Conservation (phyloP, 2,888 invertebrate species). For the Steinernema carpocapsae region DNA sequence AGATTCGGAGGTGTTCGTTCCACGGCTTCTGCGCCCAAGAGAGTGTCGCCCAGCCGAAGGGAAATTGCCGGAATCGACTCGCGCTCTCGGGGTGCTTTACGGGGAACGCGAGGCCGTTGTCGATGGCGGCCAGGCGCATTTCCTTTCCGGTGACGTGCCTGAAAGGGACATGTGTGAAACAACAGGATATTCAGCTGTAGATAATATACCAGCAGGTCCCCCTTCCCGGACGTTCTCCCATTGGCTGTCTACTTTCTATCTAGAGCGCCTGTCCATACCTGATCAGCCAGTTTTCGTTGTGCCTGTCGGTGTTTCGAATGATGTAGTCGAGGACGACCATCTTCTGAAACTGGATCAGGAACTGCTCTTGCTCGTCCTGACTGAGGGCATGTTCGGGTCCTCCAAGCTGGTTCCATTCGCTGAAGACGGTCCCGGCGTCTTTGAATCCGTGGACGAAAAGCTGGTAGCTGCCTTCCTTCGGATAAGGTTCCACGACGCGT, state of each 20-base stretch:
- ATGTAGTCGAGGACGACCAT: slow-evolving; percentile 66
- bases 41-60: slow-evolving; percentile 62
- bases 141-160: slow-evolving; percentile 59
- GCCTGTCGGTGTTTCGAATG: slow-evolving; percentile 74
- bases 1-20: slow-evolving; percentile 47
- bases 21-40: slow-evolving; percentile 56
- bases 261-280: no score
- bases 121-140: slow-evolving; percentile 90
- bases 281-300: slow-evolving; percentile 99
- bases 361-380: slow-evolving; percentile 70
- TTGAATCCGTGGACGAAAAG: slow-evolving; percentile 93
- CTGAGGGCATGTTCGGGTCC: slow-evolving; percentile 50
- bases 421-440: slow-evolving; percentile 94
- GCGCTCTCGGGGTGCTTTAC: slow-evolving; percentile 91
- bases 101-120: slow-evolving; percentile 97
- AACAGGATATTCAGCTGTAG: no score
- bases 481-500: slow-evolving; percentile 45
- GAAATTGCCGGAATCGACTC: slow-evolving; percentile 58
- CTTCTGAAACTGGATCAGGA: slow-evolving; percentile 89
- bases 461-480: slow-evolving; percentile 72
- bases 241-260: no score
- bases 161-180: no score
- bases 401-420: slow-evolving; percentile 73
- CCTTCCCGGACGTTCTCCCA: no score
- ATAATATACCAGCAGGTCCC: no score